Evolutionary conservation across 1,140 invertebrate species (phyloP), one percentile per base, ranked within the genome.

Genomic region (Gonatopus flavifemur): DNA sequence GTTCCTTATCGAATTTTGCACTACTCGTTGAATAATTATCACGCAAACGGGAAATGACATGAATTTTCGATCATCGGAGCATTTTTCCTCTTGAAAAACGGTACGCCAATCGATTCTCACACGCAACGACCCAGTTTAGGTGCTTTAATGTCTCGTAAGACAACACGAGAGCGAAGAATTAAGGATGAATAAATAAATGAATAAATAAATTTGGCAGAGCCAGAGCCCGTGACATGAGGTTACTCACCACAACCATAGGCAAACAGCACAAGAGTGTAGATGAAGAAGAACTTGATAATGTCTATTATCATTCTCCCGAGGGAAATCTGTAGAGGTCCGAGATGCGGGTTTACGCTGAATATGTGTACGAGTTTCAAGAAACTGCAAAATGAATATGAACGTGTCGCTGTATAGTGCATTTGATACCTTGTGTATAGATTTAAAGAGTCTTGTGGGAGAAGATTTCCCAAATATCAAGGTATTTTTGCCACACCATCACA

Each of bases 291-390:
- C 70, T 94, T 94, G 49, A 94, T 86, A 58, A 95, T 94, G 66
- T 96, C 92, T 68, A 94, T 88, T 42, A 94, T 90, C 92, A 96
- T 95, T 63, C 92, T 80, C 43, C 92, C 92, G 13, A 94, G 78
- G 1, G 91, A 94, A 13, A 95, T 92, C 71, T 88, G 89, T 8
- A 96, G 77, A 0, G 94, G 94, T 42, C 94, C 94, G 42, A 97
- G 78, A 76, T 96, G 90, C 7, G 93, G 94, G 79, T 95, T 96
- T 32, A 97, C 91, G 37, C 93, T 95, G 82, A 96, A 96, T 66
- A 96, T 95, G 72, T 96, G 93, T 15, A 97, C 93, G 57, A 96
- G 81, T 72, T 96, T 97, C 24, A 97, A 79, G 62, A 93, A 95
- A 58, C 86, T 87, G 66, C n/a, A n/a, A 52, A 76, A 76, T 18